Conservation (phyloP, 2,888 invertebrate species). For the Pandemis corylana region DNA sequence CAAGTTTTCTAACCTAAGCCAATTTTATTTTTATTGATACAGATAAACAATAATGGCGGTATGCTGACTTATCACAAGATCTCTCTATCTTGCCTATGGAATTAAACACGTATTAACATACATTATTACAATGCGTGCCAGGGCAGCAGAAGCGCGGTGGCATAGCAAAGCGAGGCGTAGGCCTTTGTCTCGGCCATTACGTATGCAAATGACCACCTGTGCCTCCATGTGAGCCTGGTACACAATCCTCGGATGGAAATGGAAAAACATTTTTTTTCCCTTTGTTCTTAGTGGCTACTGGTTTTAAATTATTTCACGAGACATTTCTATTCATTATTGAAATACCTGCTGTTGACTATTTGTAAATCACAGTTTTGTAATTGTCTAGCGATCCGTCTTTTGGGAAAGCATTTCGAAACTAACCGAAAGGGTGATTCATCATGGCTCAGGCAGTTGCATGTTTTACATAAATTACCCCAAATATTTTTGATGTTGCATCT, state of each 20-base stretch:
- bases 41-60: neutral
- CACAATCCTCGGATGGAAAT: constrained; percentile 73
- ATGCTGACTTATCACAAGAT: constrained; percentile 27
- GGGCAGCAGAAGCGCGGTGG: constrained; percentile 72
- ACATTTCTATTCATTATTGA: constrained; percentile 29
- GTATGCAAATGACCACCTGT: constrained; percentile 76
- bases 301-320: constrained; percentile 46
- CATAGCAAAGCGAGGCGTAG: constrained; percentile 54
- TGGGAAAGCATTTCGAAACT: constrained; percentile 9
- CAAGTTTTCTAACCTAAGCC: neutral
- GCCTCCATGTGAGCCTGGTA: constrained; percentile 74
- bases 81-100: constrained; percentile 33
- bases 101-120: constrained; percentile 41
- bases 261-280: constrained; percentile 53
- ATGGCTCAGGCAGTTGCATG: neutral
- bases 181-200: constrained; percentile 79
- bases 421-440: neutral
- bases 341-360: constrained; percentile 10
- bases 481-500: neutral
- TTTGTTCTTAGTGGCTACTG: constrained; percentile 59
- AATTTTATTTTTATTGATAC: neutral
- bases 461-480: neutral
- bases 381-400: constrained; percentile 8
- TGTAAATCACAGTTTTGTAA: constrained; percentile 4
- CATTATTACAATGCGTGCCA: constrained; percentile 70